A percentile compares a stretch with the other conserved stretches of the same genome.
These are phyloP conservation scores for Portunus trituberculatus DNA, from an alignment of 1,140 invertebrate genomes.

Conservation along the genomic window DNA sequence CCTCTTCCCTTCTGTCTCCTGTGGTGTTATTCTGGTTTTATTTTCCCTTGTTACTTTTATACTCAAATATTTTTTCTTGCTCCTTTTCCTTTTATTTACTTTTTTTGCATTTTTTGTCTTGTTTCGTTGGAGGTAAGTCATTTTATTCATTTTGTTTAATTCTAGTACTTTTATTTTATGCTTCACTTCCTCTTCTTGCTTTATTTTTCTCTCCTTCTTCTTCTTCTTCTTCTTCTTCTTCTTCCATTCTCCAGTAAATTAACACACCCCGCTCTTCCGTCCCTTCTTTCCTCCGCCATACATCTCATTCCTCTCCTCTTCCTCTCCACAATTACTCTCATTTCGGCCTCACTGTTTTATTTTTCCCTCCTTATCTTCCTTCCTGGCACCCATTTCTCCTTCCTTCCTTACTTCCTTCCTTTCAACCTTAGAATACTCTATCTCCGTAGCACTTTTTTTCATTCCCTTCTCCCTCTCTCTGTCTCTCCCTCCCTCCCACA, in stretches of 20 bases:
- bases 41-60: too few relatives aligned
- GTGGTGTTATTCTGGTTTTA: too few relatives aligned
- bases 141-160: neutral
- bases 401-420: conserved; percentile 30
- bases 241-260: neutral
- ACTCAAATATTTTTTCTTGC: too few relatives aligned
- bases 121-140: neutral
- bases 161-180: neutral
- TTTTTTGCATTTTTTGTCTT: neutral
- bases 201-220: neutral
- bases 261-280: neutral
- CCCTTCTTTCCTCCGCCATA: neutral
- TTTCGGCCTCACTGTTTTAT: neutral
- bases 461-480: neutral
- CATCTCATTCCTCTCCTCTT: neutral
- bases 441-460: neutral
- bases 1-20: neutral
- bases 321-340: conserved; percentile 2
- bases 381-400: neutral
- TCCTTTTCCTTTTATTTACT: too few relatives aligned
- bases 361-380: conserved; percentile 20
- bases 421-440: neutral
- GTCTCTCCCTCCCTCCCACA: neutral
- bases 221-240: neutral
- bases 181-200: neutral